Percentiles rank a stretch among this genome's conserved stretches.
Conservation (phyloP, 2,113 vertebrate species). For the Phodopus roborovskii region DNA sequence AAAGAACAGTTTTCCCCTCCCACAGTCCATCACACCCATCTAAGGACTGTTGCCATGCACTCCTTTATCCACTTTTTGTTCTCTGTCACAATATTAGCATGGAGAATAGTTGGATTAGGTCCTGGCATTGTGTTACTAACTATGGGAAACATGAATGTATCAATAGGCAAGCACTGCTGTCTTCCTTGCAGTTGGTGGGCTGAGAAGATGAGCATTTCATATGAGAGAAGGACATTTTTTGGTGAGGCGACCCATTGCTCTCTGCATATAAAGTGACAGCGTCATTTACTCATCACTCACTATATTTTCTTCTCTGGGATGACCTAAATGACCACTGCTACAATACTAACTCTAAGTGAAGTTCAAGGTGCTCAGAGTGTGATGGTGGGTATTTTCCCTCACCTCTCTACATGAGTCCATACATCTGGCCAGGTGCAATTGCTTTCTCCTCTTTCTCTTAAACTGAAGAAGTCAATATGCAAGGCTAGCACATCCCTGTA, state of each 20-base stretch:
- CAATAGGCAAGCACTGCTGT: not conserved
- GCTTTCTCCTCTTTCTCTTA: not conserved
- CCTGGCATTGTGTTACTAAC: not conserved
- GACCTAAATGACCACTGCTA: not conserved
- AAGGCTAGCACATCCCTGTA: not conserved
- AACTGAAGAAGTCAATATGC: not conserved
- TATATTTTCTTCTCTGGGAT: not conserved
- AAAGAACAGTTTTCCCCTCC: not conserved
- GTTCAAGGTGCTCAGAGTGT: not conserved
- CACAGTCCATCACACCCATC: not conserved
- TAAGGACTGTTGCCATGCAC: not conserved
- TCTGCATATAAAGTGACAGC: not conserved
- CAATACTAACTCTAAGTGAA: not conserved
- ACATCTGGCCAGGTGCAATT: not conserved
- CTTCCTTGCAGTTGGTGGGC: not conserved
- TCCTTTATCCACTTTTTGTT: constrained; percentile 18
- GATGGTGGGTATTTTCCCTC: not conserved
- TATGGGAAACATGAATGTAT: constrained; percentile 11
- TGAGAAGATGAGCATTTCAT: constrained; percentile 5
- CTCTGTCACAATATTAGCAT: not conserved
- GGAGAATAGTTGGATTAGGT: not conserved
- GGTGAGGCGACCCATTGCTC: not conserved
- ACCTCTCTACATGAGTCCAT: not conserved
- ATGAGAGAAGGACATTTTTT: not conserved
- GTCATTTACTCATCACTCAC: not conserved